A percentile compares a stretch with the other conserved stretches of the same genome.
Conservation (phyloP, 2,113 vertebrate genomes). For the Percina caprodes region DNA sequence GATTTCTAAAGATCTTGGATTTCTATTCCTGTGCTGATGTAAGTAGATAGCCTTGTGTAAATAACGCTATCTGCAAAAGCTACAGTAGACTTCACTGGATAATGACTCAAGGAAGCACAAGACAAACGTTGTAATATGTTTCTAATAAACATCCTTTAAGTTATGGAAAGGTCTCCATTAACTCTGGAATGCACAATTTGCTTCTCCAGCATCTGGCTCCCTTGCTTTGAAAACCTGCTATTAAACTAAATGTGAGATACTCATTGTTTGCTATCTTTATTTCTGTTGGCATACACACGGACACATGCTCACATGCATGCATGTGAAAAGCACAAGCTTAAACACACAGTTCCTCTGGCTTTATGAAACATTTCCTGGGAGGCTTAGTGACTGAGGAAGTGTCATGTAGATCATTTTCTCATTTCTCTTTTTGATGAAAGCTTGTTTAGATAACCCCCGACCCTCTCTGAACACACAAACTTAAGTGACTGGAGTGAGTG, state of each 20-base stretch:
- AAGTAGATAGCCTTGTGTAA: slow-evolving; percentile 62
- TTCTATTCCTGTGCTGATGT: slow-evolving; percentile 50
- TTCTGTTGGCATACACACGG: slow-evolving; percentile 15
- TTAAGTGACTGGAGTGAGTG: slow-evolving; percentile 57
- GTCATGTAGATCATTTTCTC: slow-evolving; percentile 76
- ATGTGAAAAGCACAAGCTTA: not conserved
- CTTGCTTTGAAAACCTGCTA: slow-evolving; percentile 11
- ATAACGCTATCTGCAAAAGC: slow-evolving; percentile 46
- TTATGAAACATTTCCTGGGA: slow-evolving; percentile 72
- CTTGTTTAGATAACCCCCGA: slow-evolving; percentile 56
- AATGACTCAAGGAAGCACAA: slow-evolving; percentile 58
- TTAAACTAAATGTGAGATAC: slow-evolving; percentile 34
- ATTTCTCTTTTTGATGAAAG: slow-evolving; percentile 72
- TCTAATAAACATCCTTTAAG: slow-evolving; percentile 51
- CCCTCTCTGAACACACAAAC: slow-evolving; percentile 33
- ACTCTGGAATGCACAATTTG: slow-evolving; percentile 35
- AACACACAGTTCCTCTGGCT: slow-evolving; percentile 36
- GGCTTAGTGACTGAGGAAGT: slow-evolving; percentile 57
- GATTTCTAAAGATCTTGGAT: slow-evolving; percentile 56
- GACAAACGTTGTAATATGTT: slow-evolving; percentile 59
- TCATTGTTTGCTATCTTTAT: slow-evolving; percentile 55
- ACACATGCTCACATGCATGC: not conserved
- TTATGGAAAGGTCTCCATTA: slow-evolving; percentile 38
- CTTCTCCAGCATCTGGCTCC: not conserved
- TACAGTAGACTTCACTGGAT: slow-evolving; percentile 19